These are phyloP conservation scores for Pangasianodon gigas DNA, from an alignment of 2,113 vertebrate genomes.

Conservation along the genomic window DNA sequence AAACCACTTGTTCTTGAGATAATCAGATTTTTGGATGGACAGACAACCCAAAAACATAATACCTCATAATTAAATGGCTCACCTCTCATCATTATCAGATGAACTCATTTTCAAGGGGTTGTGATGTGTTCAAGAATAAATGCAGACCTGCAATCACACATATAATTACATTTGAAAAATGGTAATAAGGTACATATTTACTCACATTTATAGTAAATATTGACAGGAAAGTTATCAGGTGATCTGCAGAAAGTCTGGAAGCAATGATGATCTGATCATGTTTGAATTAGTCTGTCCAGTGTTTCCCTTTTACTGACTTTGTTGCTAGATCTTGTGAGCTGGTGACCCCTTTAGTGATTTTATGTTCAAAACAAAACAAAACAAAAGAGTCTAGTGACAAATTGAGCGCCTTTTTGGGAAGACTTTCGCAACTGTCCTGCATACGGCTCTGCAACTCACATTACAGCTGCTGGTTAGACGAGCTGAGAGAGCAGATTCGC, in stretches of 20 bases:
- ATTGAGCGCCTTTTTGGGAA: no score
- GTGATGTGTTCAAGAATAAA: not conserved
- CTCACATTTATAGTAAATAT: not conserved
- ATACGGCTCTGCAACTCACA: no score
- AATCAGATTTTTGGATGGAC: not conserved
- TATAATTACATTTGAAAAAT: not conserved
- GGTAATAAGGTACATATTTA: not conserved
- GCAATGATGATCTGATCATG: not conserved
- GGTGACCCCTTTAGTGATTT: no score
- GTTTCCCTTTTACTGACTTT: no score
- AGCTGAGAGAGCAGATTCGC: no score
- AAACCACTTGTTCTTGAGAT: not conserved
- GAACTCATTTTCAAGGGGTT: not conserved
- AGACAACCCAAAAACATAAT: not conserved
- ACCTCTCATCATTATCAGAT: not conserved
- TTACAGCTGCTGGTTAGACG: no score
- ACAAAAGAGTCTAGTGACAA: no score
- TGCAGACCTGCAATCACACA: not conserved
- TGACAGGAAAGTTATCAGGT: not conserved
- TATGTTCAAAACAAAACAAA: no score
- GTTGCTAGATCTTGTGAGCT: no score
- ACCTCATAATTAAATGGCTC: not conserved
- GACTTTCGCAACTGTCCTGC: no score
- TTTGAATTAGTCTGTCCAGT: not conserved
- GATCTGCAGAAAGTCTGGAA: not conserved